Conservation (phyloP, 2,113 vertebrate species). For the Tenebrosternarchus preto region DNA sequence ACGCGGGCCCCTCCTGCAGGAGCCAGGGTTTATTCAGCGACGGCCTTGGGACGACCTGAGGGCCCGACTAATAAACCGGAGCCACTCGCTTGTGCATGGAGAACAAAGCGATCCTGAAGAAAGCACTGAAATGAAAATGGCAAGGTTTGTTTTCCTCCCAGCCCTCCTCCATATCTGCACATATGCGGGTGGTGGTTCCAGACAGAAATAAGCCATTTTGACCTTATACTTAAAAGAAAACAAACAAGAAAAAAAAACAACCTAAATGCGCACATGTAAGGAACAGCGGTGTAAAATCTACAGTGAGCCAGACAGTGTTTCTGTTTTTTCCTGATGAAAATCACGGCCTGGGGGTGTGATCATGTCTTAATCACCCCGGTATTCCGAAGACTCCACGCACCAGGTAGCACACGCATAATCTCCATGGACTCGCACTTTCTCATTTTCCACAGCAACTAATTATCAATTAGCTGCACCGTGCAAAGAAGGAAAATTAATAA, state of each 20-base stretch:
- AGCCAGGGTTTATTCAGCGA: slow-evolving; percentile 36
- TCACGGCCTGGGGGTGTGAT: slow-evolving; percentile 28
- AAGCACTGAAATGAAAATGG: slow-evolving; percentile 33
- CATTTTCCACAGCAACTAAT: slow-evolving; percentile 50
- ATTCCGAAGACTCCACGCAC: slow-evolving; percentile 39
- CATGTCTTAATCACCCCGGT: slow-evolving; percentile 38
- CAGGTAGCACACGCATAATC: slow-evolving; percentile 45
- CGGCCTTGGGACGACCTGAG: slow-evolving; percentile 49
- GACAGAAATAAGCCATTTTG: slow-evolving; percentile 21
- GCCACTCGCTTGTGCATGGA: slow-evolving; percentile 25
- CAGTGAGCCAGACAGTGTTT: not conserved
- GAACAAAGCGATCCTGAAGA: slow-evolving; percentile 33
- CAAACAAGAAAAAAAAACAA: not conserved
- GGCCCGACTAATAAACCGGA: slow-evolving; percentile 41
- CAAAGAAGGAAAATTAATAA: slow-evolving; percentile 43
- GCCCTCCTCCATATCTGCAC: slow-evolving; percentile 16
- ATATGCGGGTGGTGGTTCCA: slow-evolving; percentile 18
- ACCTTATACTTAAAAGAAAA: slow-evolving; percentile 4
- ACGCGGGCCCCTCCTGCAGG: not conserved
- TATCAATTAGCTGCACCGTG: slow-evolving; percentile 48
- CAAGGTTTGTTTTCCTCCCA: not conserved
- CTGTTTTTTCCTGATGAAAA: slow-evolving; percentile 42
- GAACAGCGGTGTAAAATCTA: not conserved
- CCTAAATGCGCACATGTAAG: too few species aligned
- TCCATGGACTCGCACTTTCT: slow-evolving; percentile 19